phyloP scores from a whole-genome alignment of 2,888 invertebrate genomes.

The Apodemia zela region DNA sequence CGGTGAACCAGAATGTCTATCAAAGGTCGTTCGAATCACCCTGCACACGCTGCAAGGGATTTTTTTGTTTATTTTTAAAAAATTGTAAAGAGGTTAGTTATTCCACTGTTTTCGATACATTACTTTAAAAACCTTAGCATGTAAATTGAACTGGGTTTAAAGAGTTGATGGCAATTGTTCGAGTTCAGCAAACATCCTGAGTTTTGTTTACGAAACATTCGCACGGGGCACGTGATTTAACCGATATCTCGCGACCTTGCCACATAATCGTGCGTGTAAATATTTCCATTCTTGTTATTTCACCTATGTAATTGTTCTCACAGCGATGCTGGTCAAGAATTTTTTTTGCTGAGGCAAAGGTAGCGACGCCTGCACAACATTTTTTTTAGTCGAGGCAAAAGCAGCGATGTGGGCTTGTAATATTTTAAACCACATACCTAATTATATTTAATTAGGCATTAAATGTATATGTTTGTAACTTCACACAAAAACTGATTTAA shows the following conservation, averaged over 20 bases:
- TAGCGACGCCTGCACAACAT: no score
- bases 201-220: conserved; percentile 53
- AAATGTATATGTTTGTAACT: no score
- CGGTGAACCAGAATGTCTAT: no score
- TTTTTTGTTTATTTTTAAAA: not conserved
- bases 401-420: not conserved
- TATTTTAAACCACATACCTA: not conserved
- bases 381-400: no score
- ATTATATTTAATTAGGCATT: no score
- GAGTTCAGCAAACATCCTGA: conserved; percentile 60
- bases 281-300: conserved; percentile 4
- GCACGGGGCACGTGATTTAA: conserved; percentile 46
- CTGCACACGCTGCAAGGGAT: no score
- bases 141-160: conserved; percentile 1
- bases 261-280: conserved; percentile 7
- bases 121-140: not conserved
- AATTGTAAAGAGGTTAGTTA: not conserved
- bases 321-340: not conserved
- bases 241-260: conserved; percentile 33
- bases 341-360: no score
- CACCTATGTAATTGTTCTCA: not conserved
- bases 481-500: no score
- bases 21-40: no score
- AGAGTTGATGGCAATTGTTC: conserved; percentile 30
- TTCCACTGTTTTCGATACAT: not conserved